phyloP scores from a whole-genome alignment of 1,140 invertebrate species.

The Eurosta solidaginis region DNA sequence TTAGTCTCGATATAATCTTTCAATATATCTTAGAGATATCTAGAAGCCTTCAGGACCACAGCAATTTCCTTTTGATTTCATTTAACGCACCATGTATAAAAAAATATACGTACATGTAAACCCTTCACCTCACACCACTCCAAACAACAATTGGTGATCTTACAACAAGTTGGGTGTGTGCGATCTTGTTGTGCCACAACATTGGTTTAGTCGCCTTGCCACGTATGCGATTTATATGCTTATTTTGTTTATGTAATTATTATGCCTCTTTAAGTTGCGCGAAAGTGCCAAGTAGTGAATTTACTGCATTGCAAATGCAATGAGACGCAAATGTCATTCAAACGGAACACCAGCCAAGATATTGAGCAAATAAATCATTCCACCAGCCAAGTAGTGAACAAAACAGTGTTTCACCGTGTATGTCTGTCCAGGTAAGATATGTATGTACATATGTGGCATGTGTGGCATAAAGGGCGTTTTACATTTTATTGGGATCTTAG shows the following conservation, averaged over 20 bases:
- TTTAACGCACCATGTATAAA: no score
- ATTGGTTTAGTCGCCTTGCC: neutral
- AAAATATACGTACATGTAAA: neutral
- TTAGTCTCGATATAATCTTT: no score
- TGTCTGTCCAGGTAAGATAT: neutral
- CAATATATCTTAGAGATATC: no score
- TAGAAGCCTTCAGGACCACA: no score
- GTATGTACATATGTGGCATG: no score
- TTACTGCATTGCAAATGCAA: constrained; percentile 20
- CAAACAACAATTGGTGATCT: neutral
- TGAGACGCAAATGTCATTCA: constrained; percentile 32
- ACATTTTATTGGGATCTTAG: neutral
- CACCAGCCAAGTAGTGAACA: neutral
- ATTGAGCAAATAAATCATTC: constrained; percentile 31
- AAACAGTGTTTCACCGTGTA: neutral
- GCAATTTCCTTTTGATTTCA: no score
- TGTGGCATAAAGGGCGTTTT: neutral
- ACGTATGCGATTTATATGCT: neutral
- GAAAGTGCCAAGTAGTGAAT: constrained; percentile 24
- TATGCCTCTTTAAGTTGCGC: constrained; percentile 13
- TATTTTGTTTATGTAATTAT: neutral
- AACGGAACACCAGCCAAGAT: constrained; percentile 31
- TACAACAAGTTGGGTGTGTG: constrained; percentile 13
- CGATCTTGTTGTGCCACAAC: neutral
- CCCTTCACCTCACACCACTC: neutral